phyloP scores from a whole-genome alignment of 92 coral and sea anemone genomes.

The Desmophyllum pertusum region DNA sequence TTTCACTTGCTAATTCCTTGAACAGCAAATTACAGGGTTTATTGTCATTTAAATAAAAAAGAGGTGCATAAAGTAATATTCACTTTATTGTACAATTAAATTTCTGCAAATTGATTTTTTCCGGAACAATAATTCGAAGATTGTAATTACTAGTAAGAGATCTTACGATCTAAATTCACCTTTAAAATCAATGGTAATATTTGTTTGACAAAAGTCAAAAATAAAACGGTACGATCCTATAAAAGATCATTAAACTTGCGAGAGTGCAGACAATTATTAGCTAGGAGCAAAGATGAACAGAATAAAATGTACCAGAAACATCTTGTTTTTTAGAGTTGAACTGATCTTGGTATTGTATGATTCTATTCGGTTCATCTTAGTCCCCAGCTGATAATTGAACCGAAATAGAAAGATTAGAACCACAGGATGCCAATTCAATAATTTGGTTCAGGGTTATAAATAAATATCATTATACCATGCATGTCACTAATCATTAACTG shows the following conservation, averaged over 20 bases:
- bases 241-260: not conserved
- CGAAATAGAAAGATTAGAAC: too few species aligned
- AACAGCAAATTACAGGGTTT: not conserved
- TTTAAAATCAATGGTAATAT: not conserved
- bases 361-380: too few species aligned
- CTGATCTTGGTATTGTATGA: too few species aligned
- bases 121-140: not conserved
- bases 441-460: too few species aligned
- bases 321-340: too few species aligned
- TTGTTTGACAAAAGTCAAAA: not conserved
- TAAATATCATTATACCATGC: too few species aligned
- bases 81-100: not conserved
- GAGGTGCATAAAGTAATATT: not conserved
- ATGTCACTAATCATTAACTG: too few species aligned
- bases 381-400: too few species aligned
- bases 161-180: not conserved
- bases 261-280: too few species aligned
- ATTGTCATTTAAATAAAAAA: not conserved
- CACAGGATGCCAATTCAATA: too few species aligned
- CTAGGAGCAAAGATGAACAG: too few species aligned
- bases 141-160: not conserved
- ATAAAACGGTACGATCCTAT: not conserved
- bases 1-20: not conserved
- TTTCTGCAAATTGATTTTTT: not conserved
- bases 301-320: too few species aligned